These are phyloP conservation scores for Pseudonaja textilis DNA, from an alignment of 2,113 vertebrate genomes.

Conservation along the genomic window DNA sequence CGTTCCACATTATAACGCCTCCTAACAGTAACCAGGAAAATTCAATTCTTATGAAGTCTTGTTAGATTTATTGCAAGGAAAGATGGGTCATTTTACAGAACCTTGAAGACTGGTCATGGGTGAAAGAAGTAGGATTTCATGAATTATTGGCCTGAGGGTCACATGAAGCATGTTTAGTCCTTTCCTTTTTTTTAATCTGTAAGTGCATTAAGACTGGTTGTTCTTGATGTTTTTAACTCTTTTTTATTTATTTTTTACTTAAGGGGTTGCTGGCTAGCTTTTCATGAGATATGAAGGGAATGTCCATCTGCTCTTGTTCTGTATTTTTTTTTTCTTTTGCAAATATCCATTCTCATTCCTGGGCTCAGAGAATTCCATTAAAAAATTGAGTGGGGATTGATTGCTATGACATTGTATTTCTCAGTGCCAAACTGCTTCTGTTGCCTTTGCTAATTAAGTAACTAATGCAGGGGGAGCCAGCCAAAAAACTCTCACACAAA, in stretches of 20 bases:
- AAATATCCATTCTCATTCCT: background rate
- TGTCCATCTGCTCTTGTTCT: background rate
- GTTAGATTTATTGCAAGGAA: background rate
- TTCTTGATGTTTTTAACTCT: background rate
- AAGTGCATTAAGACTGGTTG: background rate
- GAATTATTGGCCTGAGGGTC: background rate
- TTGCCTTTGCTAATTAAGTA: background rate
- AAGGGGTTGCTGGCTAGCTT: background rate
- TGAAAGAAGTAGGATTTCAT: background rate
- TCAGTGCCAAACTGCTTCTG: background rate
- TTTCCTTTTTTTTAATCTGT: background rate
- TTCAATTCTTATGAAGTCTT: background rate
- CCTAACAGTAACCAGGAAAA: background rate
- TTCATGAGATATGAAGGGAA: background rate
- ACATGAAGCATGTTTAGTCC: background rate
- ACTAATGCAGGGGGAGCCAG: background rate
- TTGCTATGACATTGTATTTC: background rate
- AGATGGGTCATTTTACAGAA: background rate
- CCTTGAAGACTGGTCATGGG: background rate
- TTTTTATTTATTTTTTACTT: background rate
- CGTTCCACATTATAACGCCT: background rate
- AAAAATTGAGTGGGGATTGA: background rate
- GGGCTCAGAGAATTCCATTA: background rate
- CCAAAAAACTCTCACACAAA: background rate
- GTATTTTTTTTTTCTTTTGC: background rate